These are phyloP conservation scores for Platycheirus albimanus DNA, from an alignment of 2,888 invertebrate species.

Conservation along the genomic window DNA sequence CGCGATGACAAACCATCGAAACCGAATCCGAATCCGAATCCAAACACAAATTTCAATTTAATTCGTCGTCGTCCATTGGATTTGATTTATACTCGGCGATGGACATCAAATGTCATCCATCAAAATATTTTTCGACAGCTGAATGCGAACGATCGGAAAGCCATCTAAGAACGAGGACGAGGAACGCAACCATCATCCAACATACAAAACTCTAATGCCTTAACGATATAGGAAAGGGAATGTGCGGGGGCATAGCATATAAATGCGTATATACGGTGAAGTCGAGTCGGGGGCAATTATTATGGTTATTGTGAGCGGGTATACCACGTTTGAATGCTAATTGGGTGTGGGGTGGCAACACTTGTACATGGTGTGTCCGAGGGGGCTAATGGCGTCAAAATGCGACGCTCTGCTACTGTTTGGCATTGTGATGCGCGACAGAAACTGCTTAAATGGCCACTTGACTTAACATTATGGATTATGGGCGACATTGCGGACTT, in stretches of 20 bases:
- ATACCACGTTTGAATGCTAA: constrained; percentile 65
- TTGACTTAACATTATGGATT: constrained; percentile 72
- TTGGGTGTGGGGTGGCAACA: constrained; percentile 72
- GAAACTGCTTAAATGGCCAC: constrained; percentile 67
- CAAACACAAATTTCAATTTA: constrained; percentile 58
- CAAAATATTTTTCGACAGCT: constrained; percentile 73
- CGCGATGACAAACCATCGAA: constrained; percentile 55
- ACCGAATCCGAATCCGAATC: no score
- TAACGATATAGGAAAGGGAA: neutral
- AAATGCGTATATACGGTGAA: neutral
- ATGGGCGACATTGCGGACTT: constrained; percentile 46
- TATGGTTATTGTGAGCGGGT: constrained; percentile 67
- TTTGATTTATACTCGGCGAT: constrained; percentile 81
- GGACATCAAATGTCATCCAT: constrained; percentile 79
- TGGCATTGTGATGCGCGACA: constrained; percentile 69
- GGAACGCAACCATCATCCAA: constrained; percentile 4
- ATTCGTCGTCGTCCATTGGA: constrained; percentile 64
- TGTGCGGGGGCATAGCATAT: no score
- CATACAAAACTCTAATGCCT: no score
- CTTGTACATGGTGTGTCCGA: constrained; percentile 62
- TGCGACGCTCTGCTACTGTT: constrained; percentile 70
- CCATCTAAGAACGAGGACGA: constrained; percentile 45
- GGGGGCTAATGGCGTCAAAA: constrained; percentile 73
- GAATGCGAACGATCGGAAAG: constrained; percentile 72
- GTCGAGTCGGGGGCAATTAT: constrained; percentile 60